phyloP scores from a whole-genome alignment of 2,797 vertebrate genomes.

The Gobionotothen gibberifrons region DNA sequence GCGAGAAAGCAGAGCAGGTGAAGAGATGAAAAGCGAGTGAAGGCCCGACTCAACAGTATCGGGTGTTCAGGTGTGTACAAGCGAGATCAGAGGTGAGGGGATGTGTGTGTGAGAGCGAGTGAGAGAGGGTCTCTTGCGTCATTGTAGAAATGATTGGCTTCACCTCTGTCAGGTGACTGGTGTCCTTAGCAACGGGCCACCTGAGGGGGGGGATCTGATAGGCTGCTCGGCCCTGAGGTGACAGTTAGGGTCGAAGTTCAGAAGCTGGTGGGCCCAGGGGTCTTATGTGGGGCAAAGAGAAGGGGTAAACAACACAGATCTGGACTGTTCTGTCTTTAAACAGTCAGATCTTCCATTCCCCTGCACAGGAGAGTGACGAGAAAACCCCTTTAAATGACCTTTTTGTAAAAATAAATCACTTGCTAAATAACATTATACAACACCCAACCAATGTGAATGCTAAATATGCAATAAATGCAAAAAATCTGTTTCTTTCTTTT shows the following conservation, averaged over 20 bases:
- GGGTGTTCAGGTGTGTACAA: conserved; percentile 72
- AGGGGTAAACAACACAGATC: conserved; percentile 19
- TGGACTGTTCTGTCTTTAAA: conserved; percentile 1
- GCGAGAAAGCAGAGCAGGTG: conserved; percentile 48
- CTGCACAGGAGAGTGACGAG: not conserved
- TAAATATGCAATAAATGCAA: not conserved
- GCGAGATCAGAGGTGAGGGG: conserved; percentile 70
- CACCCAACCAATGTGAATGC: no score
- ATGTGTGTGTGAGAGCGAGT: conserved; percentile 42
- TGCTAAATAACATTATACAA: no score
- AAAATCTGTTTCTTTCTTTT: not conserved
- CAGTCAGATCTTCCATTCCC: not conserved
- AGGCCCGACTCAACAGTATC: conserved; percentile 77
- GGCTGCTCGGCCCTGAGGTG: conserved; percentile 56
- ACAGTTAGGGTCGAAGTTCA: conserved; percentile 68
- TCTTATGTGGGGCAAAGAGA: conserved; percentile 28
- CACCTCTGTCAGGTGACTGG: conserved; percentile 68
- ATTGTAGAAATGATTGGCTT: conserved; percentile 47
- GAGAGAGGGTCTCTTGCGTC: conserved; percentile 35
- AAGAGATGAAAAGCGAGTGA: conserved; percentile 71
- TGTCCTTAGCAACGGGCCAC: conserved; percentile 48
- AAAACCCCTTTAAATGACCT: not conserved
- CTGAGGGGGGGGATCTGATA: conserved; percentile 47
- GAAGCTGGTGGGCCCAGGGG: conserved; percentile 11
- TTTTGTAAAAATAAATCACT: not conserved